phyloP scores from a whole-genome alignment of 1,140 invertebrate species.

The Listronotus bonariensis region DNA sequence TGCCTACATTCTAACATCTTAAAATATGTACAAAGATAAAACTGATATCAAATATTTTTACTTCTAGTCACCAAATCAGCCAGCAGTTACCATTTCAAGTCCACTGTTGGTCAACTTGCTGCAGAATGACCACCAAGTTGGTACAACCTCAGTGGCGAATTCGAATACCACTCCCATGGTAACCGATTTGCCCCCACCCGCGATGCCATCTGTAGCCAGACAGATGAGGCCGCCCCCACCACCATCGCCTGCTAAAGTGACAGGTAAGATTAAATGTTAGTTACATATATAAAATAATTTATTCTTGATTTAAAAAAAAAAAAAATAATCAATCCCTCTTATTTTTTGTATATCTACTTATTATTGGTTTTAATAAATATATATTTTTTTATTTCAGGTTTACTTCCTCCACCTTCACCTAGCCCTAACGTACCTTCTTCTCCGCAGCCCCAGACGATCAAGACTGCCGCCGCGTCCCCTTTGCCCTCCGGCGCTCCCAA shows the following conservation, averaged over 20 bases:
- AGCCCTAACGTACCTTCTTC: conserved; percentile 19
- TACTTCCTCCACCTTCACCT: background rate
- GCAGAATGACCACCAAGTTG: conserved; percentile 74
- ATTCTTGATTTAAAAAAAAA: too few relatives aligned
- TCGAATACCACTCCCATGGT: conserved; percentile 3
- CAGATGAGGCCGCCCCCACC: conserved; percentile 24
- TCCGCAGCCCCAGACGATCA: conserved; percentile 6
- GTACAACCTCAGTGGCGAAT: conserved; percentile 16
- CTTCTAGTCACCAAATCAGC: conserved; percentile 57
- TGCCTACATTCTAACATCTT: too few relatives aligned
- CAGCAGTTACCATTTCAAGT: conserved; percentile 75
- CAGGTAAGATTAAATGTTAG: conserved; percentile 8
- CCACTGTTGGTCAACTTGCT: conserved; percentile 89
- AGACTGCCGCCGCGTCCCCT: conserved; percentile 2
- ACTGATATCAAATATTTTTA: too few relatives aligned
- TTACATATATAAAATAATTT: too few relatives aligned
- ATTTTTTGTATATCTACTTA: too few relatives aligned
- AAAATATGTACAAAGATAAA: too few relatives aligned
- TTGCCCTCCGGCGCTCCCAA: background rate
- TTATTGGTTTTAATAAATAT: background rate
- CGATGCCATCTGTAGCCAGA: conserved; percentile 9
- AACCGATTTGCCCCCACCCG: background rate
- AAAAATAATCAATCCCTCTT: too few relatives aligned
- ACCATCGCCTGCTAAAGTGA: conserved; percentile 16
- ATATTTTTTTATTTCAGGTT: conserved; percentile 12